Evolutionary conservation across 2,888 invertebrate genomes (phyloP), one percentile per base, ranked within the genome.

Genomic region (Tuberolachnus salignus): DNA sequence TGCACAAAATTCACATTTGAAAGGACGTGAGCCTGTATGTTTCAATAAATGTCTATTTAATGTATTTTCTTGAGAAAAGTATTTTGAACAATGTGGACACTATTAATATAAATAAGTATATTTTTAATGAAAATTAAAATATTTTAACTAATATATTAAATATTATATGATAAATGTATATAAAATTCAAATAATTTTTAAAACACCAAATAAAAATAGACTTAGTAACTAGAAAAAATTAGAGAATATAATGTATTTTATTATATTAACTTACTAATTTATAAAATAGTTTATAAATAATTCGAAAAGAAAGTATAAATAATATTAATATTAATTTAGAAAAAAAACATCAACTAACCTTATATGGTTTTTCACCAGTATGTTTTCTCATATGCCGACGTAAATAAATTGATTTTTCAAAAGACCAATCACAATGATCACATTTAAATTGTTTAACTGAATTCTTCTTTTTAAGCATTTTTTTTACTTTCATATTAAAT

Each of bases 281-380:
- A n/a, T n/a, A 34, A 34, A 6, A 4, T 34, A 34, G 34, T 34
- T 34, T 34, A 34, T 34, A 34, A n/a, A 4, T 34, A 34, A 4
- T 34, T 34, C n/a, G n/a, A 53, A 53, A 53, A 53, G 16, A 19
- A 53, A 53, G 1, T 14, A 11, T 19, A 19, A 19, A n/a, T 53
- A n/a, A 9, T n/a, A 53, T 53, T 53, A 19, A 19, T 8, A 53
- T 53, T 8, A 53, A 19, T 34, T 34, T 34, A 34, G 34, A 34
- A 34, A 34, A 34, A 61, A n/a, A 61, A n/a, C 2, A 61, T n/a
- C 3, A 53, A 73, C 21, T 69, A 3, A 78, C 78, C 14, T 59
- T 19, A 59, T 69, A 78, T 49, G 78, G 78, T 69, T 69, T 78
- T 69, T 78, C 78, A 51, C 78, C 78, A 8, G 78, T 78, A 34